Evolutionary conservation across 53 echinoderm and acorn worm species (phyloP).

Genomic region (Luidia sarsii): DNA sequence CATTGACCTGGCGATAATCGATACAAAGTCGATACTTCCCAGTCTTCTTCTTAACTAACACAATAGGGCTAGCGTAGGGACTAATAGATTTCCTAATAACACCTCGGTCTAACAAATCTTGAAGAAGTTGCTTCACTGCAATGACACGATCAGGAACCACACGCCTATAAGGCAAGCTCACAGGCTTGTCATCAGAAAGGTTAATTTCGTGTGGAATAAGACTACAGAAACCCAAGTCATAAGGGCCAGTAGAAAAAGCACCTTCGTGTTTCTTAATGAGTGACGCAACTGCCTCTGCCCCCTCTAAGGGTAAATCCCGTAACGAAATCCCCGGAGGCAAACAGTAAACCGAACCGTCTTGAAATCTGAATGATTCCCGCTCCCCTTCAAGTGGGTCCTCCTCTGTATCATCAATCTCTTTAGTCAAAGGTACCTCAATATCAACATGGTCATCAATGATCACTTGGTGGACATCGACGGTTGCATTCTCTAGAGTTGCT

Average conservation of each 20-base stretch:
- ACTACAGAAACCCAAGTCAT: slow-evolving; percentile 52
- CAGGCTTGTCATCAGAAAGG: slow-evolving; percentile 26
- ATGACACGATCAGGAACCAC: slow-evolving; percentile 59
- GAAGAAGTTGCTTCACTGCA: slow-evolving; percentile 61
- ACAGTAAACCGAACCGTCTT: not conserved
- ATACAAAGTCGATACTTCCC: not conserved
- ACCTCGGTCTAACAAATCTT: slow-evolving; percentile 54
- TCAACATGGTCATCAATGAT: not conserved
- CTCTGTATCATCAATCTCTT: not conserved
- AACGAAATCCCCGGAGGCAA: slow-evolving; percentile 9
- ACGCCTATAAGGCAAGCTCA: slow-evolving; percentile 58
- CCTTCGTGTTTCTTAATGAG: slow-evolving; percentile 44
- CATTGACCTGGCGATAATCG: not conserved
- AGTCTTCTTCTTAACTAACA: not conserved
- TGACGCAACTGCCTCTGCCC: not conserved
- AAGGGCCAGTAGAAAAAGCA: slow-evolving; percentile 48
- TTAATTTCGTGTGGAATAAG: slow-evolving; percentile 45
- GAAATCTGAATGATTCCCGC: not conserved
- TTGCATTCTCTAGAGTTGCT: not conserved
- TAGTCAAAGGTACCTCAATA: not conserved
- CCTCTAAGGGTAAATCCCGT: not conserved
- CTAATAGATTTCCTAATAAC: slow-evolving; percentile 31
- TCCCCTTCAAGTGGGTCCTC: not conserved
- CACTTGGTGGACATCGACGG: not conserved
- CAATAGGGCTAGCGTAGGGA: slow-evolving; percentile 18